Evolutionary conservation across 2,888 invertebrate species (phyloP), one percentile per base, ranked within the genome.

Genomic region (Elysia crispata): DNA sequence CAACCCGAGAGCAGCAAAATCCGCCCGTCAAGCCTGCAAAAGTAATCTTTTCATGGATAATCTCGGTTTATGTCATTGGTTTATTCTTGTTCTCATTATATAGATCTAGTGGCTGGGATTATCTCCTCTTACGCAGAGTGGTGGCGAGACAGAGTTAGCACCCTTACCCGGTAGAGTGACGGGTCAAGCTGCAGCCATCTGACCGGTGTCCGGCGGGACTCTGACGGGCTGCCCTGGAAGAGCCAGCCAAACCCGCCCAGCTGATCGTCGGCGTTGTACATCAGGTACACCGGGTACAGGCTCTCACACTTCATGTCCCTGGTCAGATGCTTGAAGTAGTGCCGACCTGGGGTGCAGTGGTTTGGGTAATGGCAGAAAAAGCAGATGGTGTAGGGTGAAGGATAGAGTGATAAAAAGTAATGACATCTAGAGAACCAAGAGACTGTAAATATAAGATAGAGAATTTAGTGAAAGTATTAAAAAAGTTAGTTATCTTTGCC

Each of bases 201-300:
- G 50, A 88, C 67, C 23, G 85, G 83, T 20, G 85, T 83, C 11
- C 83, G 83, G 74, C 83, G 77, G 41, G 85, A 76, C 67, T 87
- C 87, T 62, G 86, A 82, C 30, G 74, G 79, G 3, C 89, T 88
- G 13, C 90, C 90, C 78, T 90, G 90, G 83, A 90, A 90, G 69
- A 88, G 85, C 89, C 89, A 89, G 25, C 90, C 90, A 80, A 90
- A 90, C 20, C 87, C 89, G 8, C 89, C 89, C 8, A 90, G 85
- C 74, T 87, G 86, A 0, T 88, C 89, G 62, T 88, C 88, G 15
- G 82, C 84, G 79, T 89, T 86, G 77, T 89, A 89, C 87, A 88
- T 87, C 25, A 89, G 85, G 81, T 89, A 89, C 31, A 89, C 86
- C 0, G 90, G 90, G 81, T 89, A 87, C 31, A 89, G 83, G 49